Base-by-base conservation (phyloP, 2,888 invertebrate genomes). In the Anthophora plumipes region DNA sequence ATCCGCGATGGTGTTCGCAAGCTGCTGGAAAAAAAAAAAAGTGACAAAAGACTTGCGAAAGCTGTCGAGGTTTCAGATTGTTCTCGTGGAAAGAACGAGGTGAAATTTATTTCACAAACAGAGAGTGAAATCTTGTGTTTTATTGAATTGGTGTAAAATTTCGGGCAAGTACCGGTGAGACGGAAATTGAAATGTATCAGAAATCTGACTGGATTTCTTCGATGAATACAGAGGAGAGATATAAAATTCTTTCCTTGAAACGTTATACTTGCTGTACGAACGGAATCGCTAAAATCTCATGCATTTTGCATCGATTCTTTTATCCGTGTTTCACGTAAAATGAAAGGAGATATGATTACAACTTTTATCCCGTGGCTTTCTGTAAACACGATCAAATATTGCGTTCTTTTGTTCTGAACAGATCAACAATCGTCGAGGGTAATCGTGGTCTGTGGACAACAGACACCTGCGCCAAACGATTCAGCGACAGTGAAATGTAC, bases 401-500 rank as follows among this genome's bases (percentile, higher is more conserved):
- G 7, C 14, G 17, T 17, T 52, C 12, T 60, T 66, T 31, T 22
- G 12, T 25, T 75, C 72, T 2, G 7, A 8, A 48, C 59, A 84
- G 84, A 14, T 83, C 84, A 0, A 11, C 52, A 9, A 20, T 69
- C 20, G 12, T 63, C 11, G 68, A 60, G 7, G 63, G 37, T 9
- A 70, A 80, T 57, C 71, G 17, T 11, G 67, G 57, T 57, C 22
- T 68, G 25, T 82, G 82, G 81, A 73, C 70, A 57, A 61, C 66
- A 31, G 70, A 61, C n/a, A 71, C 84, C 11, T 81, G 73, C 25
- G 68, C 59, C n/a, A 70, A 77, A 31, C 67, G 83, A 8, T 71
- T 69, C 64, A 86, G 86, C 50, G 86, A 85, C 69, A 85, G 83
- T 17, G 80, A 79, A 25, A 77, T 86, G 52, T 85, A 72, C 60